These are phyloP conservation scores for Lutjanus erythropterus DNA, from an alignment of 2,113 vertebrate species.

Conservation along the genomic window DNA sequence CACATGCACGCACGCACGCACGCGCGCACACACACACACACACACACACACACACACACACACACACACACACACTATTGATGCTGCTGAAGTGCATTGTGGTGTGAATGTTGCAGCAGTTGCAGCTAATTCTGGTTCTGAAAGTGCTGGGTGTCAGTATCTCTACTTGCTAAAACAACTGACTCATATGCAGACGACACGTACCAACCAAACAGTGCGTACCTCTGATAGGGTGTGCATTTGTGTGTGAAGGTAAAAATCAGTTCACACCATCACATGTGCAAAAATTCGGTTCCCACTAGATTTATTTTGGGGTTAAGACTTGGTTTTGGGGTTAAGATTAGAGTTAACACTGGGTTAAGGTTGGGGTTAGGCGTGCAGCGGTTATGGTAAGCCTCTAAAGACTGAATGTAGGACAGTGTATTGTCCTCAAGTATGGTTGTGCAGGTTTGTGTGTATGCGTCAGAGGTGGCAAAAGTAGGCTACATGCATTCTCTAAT, in stretches of 20 bases:
- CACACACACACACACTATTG: not conserved
- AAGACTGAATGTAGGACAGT: constrained; percentile 23
- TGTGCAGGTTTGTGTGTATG: constrained; percentile 21
- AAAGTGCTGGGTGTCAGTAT: constrained; percentile 41
- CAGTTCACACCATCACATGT: constrained; percentile 43
- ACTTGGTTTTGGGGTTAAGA: too few species aligned
- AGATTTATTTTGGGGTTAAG: constrained; percentile 34
- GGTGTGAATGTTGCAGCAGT: constrained; percentile 12
- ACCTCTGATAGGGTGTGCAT: not conserved
- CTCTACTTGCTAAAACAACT: constrained; percentile 33
- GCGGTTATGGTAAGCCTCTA: constrained; percentile 51
- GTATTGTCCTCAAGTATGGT: constrained; percentile 27
- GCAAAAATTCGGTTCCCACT: constrained; percentile 23
- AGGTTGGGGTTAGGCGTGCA: constrained; percentile 30
- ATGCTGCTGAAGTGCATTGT: not conserved
- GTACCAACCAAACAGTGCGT: constrained; percentile 22
- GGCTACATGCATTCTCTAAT: too few species aligned
- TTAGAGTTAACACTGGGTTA: too few species aligned
- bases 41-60: not conserved
- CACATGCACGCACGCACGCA: too few species aligned
- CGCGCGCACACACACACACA: not conserved
- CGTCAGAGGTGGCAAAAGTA: too few species aligned
- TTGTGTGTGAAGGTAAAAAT: constrained; percentile 6
- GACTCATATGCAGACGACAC: constrained; percentile 56
- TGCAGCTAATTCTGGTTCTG: constrained; percentile 21